Percentiles rank a stretch among this genome's conserved stretches.
phyloP scores from a whole-genome alignment of 2,888 invertebrate genomes.

The Mesodorylaimus sp. region DNA sequence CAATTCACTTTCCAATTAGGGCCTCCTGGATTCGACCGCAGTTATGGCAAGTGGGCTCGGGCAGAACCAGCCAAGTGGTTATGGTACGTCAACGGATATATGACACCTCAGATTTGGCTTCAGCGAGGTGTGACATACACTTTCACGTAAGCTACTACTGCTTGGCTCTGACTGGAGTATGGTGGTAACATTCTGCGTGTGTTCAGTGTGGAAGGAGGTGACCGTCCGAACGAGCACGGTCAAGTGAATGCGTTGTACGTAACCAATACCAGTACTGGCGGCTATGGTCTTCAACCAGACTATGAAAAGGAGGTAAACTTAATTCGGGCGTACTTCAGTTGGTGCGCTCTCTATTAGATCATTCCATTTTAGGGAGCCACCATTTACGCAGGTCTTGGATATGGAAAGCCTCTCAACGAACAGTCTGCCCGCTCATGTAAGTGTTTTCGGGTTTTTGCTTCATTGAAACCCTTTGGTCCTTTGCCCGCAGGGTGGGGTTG shows the following conservation, averaged over 20 bases:
- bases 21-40: slow-evolving; percentile 58
- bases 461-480: too few species aligned
- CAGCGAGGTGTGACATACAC: slow-evolving; percentile 64
- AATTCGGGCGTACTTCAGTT: too few species aligned
- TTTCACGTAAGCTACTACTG: slow-evolving; percentile 45
- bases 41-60: slow-evolving; percentile 54
- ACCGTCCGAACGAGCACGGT: slow-evolving; percentile 55
- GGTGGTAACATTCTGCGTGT: background rate
- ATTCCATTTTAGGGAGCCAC: too few species aligned
- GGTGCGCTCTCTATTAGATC: too few species aligned
- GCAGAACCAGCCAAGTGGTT: slow-evolving; percentile 33
- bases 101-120: slow-evolving; percentile 68
- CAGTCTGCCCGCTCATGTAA: too few species aligned
- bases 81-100: slow-evolving; percentile 78
- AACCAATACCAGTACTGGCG: slow-evolving; percentile 63
- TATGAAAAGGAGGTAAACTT: too few species aligned
- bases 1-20: slow-evolving; percentile 63
- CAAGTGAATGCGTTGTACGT: slow-evolving; percentile 69
- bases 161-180: background rate
- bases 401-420: too few species aligned
- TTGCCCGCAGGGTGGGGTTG: too few species aligned
- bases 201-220: slow-evolving; percentile 52
- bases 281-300: too few species aligned
- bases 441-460: too few species aligned
- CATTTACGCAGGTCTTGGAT: too few species aligned